phyloP scores from a whole-genome alignment of 2,888 invertebrate genomes.

The Spisula subtruncata region DNA sequence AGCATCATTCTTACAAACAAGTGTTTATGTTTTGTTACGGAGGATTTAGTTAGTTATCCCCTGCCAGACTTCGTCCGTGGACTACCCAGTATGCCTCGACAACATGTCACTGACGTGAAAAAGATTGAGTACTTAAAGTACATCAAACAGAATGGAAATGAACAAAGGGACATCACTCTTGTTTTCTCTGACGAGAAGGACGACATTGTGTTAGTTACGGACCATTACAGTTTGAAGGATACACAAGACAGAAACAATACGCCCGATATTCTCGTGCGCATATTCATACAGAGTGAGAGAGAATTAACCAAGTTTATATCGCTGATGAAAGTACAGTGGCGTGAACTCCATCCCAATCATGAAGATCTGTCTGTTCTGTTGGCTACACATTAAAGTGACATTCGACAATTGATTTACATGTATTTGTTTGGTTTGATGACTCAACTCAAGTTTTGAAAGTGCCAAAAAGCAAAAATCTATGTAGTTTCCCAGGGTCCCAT shows the following conservation, averaged over 20 bases:
- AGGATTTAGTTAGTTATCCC: slow-evolving; percentile 86
- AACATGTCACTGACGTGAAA: slow-evolving; percentile 80
- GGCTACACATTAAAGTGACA: slow-evolving; percentile 8
- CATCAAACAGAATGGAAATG: slow-evolving; percentile 74
- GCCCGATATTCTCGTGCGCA: slow-evolving; percentile 79
- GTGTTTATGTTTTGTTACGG: slow-evolving; percentile 83
- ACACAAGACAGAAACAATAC: slow-evolving; percentile 73
- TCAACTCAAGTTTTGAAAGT: neutral
- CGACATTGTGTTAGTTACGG: slow-evolving; percentile 84
- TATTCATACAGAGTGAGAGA: slow-evolving; percentile 81
- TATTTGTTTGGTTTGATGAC: neutral
- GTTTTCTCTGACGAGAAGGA: slow-evolving; percentile 85
- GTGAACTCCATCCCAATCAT: slow-evolving; percentile 73
- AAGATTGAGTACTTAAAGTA: slow-evolving; percentile 83
- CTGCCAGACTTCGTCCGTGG: slow-evolving; percentile 86
- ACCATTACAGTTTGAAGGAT: slow-evolving; percentile 82
- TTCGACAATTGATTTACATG: neutral
- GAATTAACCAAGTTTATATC: slow-evolving; percentile 83
- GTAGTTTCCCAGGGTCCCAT: neutral
- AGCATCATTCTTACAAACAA: slow-evolving; percentile 84
- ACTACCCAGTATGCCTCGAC: slow-evolving; percentile 83
- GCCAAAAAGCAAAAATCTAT: neutral
- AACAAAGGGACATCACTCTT: slow-evolving; percentile 79
- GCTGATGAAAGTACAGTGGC: slow-evolving; percentile 83
- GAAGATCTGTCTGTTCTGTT: slow-evolving; percentile 9